Base-by-base conservation (phyloP, 2,888 invertebrate species). In the Oegoconia quadripuncta region DNA sequence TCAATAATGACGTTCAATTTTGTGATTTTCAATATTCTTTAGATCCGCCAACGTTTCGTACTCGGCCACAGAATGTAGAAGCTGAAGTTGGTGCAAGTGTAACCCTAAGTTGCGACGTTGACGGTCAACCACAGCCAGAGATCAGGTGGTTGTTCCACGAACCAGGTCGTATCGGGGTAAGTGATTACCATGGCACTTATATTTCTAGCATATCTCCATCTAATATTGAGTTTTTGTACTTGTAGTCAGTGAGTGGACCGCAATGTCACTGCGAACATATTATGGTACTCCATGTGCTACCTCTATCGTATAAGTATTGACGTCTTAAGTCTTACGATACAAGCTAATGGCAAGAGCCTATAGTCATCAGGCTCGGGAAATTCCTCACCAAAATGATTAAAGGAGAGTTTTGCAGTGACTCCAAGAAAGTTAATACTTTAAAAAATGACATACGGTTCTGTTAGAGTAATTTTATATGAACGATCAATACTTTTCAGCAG, bases 91-190 rank as follows among this genome's bases (percentile, higher is more conserved):
- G 94, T 0, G 89, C 92, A 9, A 91, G 90, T 11, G 95, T 95
- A 1, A 92, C 92, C 6, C 87, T 98, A 48, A 91, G 90, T 37
- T 98, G 98, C 71, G 94, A 95, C 60, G 97, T 97, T 0, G 95
- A 96, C 54, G 96, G 97, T 8, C 97, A 97, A 71, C 97, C 97
- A 0, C 83, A 91, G 6, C 95, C 97, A 0, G 93, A 95, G 60
- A 93, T 97, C 45, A 91, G 93, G 18, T 98, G 97, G 97, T 90
- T 93, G 45, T 93, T 93, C 67, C 93, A 94, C 62, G 93, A 93
- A 44, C 93, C 93, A 7, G 93, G 93, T 34, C 66, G 81, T 37
- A 76, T 80, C 72, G 77, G 75, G 78, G 84, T 86, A 81, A 86
- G 84, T 83, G 78, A 69, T 70, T 82, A 80, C 82, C 75, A 72